Evolutionary conservation across 2,888 invertebrate genomes (phyloP), one percentile per base, ranked within the genome.

Genomic region (Caenorhabditis plicata): DNA sequence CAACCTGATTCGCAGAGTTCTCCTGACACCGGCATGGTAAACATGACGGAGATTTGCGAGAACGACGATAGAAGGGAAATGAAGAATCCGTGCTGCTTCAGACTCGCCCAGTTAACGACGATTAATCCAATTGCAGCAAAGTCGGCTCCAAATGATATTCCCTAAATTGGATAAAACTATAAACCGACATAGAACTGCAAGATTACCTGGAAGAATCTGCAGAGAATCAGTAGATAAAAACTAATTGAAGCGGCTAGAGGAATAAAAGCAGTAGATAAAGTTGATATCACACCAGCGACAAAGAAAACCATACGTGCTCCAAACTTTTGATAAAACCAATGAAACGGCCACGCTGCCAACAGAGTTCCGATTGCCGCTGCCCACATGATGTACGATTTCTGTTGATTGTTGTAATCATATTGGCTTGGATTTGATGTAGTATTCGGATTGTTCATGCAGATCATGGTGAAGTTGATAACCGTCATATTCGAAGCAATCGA

Each of bases 41-140:
- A 64, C 64, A 75, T 76, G 38, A 76, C 76, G 1, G 74, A 69
- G 13, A 76, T 70, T 53, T 75, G 74, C 7, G 74, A 73, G 51
- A 76, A 76, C n/a, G 71, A 75, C 0, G 76, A 75, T 19, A 76
- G 68, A 4, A 74, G 60, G 0, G 75, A 73, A 43, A 76, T 69
- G 63, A 76, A 76, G 31, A 76, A 53, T 25, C 76, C 76, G 32
- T 76, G 73, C 31, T 76, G 73, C 15, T 71, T 65, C 29, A 76
- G 42, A 15, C 68, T 66, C 8, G 76, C 76, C 76, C 76, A 76
- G 25, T 75, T 69, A 7, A 72, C 72, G 9, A 73, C 73, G 31
- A 76, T 75, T 23, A 76, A 39, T 4, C 76, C 76, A 22, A 76
- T 76, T 9, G 73, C 74, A 4, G 75, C 75, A 46, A 76, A 76